Evolutionary conservation across 2,888 invertebrate species (phyloP), one percentile per base, ranked within the genome.

Genomic region (Parelbella ahira): DNA sequence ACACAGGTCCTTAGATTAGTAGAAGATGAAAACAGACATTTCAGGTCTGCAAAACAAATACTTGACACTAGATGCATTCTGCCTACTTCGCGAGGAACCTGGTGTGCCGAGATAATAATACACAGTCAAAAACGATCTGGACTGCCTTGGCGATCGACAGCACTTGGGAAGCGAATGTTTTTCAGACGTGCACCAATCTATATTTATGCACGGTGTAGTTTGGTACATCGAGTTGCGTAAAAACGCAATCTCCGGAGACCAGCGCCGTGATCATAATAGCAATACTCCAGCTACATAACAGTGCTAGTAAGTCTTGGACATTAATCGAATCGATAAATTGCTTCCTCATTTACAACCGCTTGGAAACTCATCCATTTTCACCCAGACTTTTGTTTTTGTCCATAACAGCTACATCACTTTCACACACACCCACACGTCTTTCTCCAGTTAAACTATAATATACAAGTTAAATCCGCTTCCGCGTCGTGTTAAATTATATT

Each of bases 271-370:
- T 65, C 68, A 67, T 74, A 77, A 74, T 73, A 68, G 63, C 66
- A 66, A 71, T 69, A 61, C 53, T 55, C 49, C 50, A 58, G 21
- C 67, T 60, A 58, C 68, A 63, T 71, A 77, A 71, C 64, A 63
- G 70, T 68, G 71, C 75, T 79, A 78, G 73, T 72, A 74, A 68
- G 73, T 71, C 68, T 63, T 61, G 56, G 64, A 58, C 68, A 63
- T 64, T 58, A 63, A 70, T 73, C 62, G 70, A 72, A 77, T 77
- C 60, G 54, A 21, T 62, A 77, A 79, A 80, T 77, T 76, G 74
- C 68, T 81, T 81, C 77, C 79, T 68, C 59, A 62, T 60, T 61
- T 65, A 72, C 30, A 70, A 70, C 68, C 56, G 57, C 60, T 72
- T 72, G 79, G 75, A 78, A 80, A 70, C 55, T 66, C 54, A 65